Conservation (phyloP, 2,888 invertebrate species). For the Eupithecia tripunctaria region DNA sequence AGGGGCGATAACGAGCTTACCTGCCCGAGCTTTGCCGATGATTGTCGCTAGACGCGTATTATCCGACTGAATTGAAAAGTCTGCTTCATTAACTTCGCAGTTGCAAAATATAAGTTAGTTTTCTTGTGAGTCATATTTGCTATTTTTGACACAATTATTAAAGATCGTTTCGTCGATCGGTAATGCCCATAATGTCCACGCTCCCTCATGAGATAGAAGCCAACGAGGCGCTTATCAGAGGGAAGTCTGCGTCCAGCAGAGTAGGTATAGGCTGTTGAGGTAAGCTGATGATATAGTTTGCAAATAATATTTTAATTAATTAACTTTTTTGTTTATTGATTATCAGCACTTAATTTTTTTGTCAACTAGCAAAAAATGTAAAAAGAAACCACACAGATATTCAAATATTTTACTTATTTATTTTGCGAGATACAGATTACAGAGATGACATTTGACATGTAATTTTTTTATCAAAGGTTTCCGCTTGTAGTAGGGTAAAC, state of each 20-base stretch:
- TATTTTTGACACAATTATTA: neutral
- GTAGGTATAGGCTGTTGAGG: too few species aligned
- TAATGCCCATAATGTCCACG: too few species aligned
- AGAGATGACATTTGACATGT: neutral
- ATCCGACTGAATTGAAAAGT: constrained; percentile 57
- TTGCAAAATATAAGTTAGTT: constrained; percentile 33
- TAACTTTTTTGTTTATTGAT: too few species aligned
- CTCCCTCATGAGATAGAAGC: too few species aligned
- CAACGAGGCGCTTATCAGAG: too few species aligned
- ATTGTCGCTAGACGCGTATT: constrained; percentile 46
- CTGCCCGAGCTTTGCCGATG: constrained; percentile 57
- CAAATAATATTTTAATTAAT: neutral
- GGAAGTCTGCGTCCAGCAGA: too few species aligned
- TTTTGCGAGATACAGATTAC: neutral
- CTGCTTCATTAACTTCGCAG: constrained; percentile 1
- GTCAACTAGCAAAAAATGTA: too few species aligned
- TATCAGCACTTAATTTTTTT: neutral
- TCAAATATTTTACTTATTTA: too few species aligned
- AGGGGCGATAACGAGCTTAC: constrained; percentile 64
- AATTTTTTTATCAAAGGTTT: neutral
- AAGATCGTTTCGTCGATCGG: too few species aligned
- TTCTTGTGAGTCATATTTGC: neutral
- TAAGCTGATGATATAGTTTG: too few species aligned
- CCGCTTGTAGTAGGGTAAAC: neutral
- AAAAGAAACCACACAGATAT: too few species aligned